A percentile compares a stretch with the other conserved stretches of the same genome.
These are phyloP conservation scores for Entomobrya multifasciata DNA, from an alignment of 2,888 invertebrate species.

Conservation along the genomic window DNA sequence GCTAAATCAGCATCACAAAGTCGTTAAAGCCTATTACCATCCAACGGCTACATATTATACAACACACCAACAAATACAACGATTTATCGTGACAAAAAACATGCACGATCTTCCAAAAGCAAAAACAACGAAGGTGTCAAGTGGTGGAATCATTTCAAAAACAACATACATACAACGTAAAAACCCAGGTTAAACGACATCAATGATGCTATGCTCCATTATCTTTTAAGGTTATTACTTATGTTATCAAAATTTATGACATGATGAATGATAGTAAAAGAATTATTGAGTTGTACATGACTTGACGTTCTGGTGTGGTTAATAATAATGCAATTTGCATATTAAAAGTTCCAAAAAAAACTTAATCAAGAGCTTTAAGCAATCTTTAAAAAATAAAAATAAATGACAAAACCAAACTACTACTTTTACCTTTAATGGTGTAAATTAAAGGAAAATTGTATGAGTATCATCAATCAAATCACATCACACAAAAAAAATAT, in stretches of 20 bases:
- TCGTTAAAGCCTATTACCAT: constrained; percentile 29
- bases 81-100: constrained; percentile 44
- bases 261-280: constrained; percentile 41
- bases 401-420: constrained; percentile 39
- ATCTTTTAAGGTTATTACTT: constrained; percentile 52
- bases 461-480: neutral
- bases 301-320: constrained; percentile 30
- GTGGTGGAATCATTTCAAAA: constrained; percentile 30
- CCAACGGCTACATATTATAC: constrained; percentile 15
- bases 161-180: constrained; percentile 6
- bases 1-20: constrained; percentile 39
- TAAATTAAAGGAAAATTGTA: constrained; percentile 19
- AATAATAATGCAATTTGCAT: too few species aligned
- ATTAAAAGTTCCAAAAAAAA: constrained; percentile 42
- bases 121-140: constrained; percentile 21
- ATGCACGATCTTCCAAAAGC: constrained; percentile 25
- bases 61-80: constrained; percentile 40
- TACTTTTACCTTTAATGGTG: too few species aligned
- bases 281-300: neutral
- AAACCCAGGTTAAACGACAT: constrained; percentile 1
- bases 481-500: too few species aligned
- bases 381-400: constrained; percentile 1
- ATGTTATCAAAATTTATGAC: constrained; percentile 48
- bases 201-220: constrained; percentile 52
- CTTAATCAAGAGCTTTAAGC: constrained; percentile 41